A percentile compares a stretch with the other conserved stretches of the same genome.
Conservation (phyloP, 2,797 vertebrate genomes). For the Mormyrus proboscirostris region DNA sequence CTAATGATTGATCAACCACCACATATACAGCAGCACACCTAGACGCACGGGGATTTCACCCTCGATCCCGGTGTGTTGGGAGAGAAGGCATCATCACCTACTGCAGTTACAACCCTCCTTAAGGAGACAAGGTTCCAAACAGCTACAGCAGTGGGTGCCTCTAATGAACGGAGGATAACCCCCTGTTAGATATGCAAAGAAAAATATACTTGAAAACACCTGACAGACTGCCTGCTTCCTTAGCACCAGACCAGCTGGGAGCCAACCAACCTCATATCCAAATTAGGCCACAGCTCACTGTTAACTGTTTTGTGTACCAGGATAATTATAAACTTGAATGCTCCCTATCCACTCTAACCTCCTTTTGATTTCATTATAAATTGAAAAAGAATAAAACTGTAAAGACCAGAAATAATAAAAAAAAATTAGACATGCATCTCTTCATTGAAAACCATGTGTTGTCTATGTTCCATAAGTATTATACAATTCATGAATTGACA, state of each 20-base stretch:
- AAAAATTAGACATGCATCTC: background rate
- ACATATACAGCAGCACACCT: background rate
- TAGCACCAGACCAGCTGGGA: background rate
- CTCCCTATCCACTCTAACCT: background rate
- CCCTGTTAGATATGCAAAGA: background rate
- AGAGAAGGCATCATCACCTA: background rate
- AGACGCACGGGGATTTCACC: background rate
- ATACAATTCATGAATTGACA: background rate
- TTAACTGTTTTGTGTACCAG: background rate
- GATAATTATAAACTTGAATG: background rate
- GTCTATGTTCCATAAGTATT: background rate
- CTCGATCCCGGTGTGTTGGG: background rate
- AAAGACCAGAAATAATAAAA: background rate
- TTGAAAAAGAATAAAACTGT: background rate
- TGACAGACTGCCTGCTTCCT: background rate
- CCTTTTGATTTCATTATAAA: constrained; percentile 10
- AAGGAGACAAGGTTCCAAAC: background rate
- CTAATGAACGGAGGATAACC: background rate
- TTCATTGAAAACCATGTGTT: background rate
- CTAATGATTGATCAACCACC: background rate
- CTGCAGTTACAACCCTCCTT: background rate
- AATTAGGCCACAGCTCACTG: constrained; percentile 1
- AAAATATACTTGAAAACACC: background rate
- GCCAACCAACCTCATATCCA: background rate
- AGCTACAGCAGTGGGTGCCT: background rate